Evolutionary conservation across 1,140 invertebrate genomes (phyloP), one percentile per base, ranked within the genome.

Genomic region (Amphibalanus amphitrite): DNA sequence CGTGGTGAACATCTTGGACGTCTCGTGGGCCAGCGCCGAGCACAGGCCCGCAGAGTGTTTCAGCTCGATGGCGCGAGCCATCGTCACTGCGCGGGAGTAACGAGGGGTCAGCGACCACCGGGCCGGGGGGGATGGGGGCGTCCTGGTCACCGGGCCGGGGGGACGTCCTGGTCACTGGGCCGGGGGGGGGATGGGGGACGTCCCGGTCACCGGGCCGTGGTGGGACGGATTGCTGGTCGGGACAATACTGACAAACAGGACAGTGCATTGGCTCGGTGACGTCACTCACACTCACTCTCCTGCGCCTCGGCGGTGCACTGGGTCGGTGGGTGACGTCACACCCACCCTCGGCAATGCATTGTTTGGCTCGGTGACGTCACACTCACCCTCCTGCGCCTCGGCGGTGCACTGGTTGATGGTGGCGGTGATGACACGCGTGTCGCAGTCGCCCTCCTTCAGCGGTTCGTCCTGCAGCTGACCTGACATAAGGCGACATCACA

Each of bases 241-340:
- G n/a, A n/a, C n/a, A n/a, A n/a, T n/a, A n/a, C n/a, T n/a, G n/a
- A n/a, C n/a, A n/a, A n/a, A n/a, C n/a, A n/a, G n/a, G n/a, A n/a
- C n/a, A n/a, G n/a, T n/a, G n/a, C n/a, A n/a, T n/a, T n/a, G n/a
- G n/a, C n/a, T n/a, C n/a, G n/a, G n/a, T n/a, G n/a, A 38, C 15
- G 33, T 4, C 33, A n/a, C n/a, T n/a, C n/a, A 38, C 15, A 38
- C 70, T 71, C 78, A 86, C 86, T 84, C 83, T 89, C 88, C 79
- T 89, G 88, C 8, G 88, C 88, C 80, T 89, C 88, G 40, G 87
- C 88, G 59, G 85, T 86, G 77, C 85, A 87, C 75, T 89, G 87
- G 76, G 23, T 87, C 79, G 76, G 89, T 89, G 40, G 74, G 83
- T 84, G 70, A 88, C 76, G 28, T 89, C 81, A 38, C 84, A 78